Percentiles rank a stretch among this genome's conserved stretches.
These are phyloP conservation scores for Tachina lurida DNA, from an alignment of 2,888 invertebrate genomes.

Conservation along the genomic window DNA sequence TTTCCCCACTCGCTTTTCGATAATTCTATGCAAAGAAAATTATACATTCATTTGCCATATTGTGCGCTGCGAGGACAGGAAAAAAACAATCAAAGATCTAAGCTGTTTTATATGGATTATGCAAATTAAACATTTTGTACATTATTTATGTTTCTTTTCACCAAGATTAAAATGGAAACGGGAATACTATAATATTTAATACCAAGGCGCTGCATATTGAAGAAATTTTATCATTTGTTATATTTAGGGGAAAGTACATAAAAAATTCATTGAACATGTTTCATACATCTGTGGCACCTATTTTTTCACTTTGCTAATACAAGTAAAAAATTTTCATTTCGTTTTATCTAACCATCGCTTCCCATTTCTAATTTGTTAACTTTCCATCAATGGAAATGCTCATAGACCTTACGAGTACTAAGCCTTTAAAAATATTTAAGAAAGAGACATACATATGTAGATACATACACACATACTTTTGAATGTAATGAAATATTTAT, in stretches of 20 bases:
- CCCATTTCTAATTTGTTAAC: not conserved
- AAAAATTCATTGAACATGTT: conserved; percentile 5
- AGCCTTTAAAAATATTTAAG: not conserved
- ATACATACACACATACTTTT: too few relatives aligned
- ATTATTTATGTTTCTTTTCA: not conserved
- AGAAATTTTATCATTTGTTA: not conserved
- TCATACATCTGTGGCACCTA: not conserved
- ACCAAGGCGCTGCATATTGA: not conserved
- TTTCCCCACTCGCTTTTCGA: not conserved
- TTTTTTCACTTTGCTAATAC: not conserved
- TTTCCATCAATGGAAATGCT: not conserved
- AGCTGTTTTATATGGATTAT: conserved; percentile 36
- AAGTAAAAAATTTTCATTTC: not conserved
- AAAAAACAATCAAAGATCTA: not conserved
- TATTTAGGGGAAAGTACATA: not conserved
- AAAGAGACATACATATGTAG: not conserved
- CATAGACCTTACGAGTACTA: not conserved
- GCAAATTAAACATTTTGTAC: conserved; percentile 18
- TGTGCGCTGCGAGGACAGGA: not conserved
- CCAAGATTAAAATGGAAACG: not conserved
- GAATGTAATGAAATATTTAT: too few relatives aligned
- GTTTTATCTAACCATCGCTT: not conserved
- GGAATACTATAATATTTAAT: not conserved
- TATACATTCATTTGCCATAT: not conserved
- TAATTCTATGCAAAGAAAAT: not conserved